These are phyloP conservation scores for Stenoptilia bipunctidactyla DNA, from an alignment of 2,888 invertebrate genomes.

Conservation along the genomic window DNA sequence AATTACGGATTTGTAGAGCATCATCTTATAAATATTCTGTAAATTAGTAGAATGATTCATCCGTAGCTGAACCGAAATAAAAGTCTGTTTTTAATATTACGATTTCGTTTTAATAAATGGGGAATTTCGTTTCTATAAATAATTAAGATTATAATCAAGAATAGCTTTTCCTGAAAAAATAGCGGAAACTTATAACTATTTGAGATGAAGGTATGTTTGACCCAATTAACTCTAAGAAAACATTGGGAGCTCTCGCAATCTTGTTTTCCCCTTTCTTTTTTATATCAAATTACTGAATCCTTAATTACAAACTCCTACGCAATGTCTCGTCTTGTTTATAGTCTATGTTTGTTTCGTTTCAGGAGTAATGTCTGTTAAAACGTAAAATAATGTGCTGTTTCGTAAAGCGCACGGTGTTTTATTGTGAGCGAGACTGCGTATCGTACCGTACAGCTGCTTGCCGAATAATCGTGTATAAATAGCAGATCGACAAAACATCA, in stretches of 20 bases:
- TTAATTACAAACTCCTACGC: constrained; percentile 47
- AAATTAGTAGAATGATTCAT: too few species aligned
- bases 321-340: constrained; percentile 52
- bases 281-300: constrained; percentile 30
- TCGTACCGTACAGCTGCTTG: constrained; percentile 53
- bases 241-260: constrained; percentile 11
- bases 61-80: too few species aligned
- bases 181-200: too few species aligned
- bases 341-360: constrained; percentile 39
- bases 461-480: constrained; percentile 57
- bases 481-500: constrained; percentile 52
- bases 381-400: constrained; percentile 54
- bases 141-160: too few species aligned
- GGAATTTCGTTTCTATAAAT: too few species aligned
- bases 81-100: too few species aligned
- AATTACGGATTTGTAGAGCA: too few species aligned
- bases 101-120: too few species aligned
- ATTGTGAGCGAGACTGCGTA: constrained; percentile 32
- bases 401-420: constrained; percentile 35
- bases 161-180: too few species aligned
- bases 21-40: too few species aligned
- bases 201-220: too few species aligned
- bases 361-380: constrained; percentile 45
- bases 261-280: constrained; percentile 12
- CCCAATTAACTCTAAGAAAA: too few species aligned